A percentile compares a stretch with the other conserved stretches of the same genome.
Conservation (phyloP, 2,888 invertebrate genomes). For the Unio delphinus region DNA sequence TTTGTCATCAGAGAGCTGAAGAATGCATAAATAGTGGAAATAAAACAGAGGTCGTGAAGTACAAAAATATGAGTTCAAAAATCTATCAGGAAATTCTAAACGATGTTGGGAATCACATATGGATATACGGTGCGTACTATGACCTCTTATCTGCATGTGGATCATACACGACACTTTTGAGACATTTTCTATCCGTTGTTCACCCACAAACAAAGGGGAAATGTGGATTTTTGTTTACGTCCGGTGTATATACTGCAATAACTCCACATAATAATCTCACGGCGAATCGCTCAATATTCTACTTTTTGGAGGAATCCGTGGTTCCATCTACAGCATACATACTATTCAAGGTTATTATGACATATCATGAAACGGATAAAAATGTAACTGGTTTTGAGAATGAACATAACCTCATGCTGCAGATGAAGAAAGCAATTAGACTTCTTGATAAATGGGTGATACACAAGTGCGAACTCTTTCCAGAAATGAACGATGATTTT, state of each 20-base stretch:
- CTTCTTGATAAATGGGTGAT: too few species aligned
- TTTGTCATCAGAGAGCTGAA: constrained; percentile 7
- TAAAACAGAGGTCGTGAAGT: not conserved
- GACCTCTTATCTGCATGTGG: constrained; percentile 4
- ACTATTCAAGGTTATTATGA: constrained; percentile 1
- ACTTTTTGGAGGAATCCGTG: not conserved
- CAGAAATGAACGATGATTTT: too few species aligned
- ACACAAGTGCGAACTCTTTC: too few species aligned
- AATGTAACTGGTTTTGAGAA: too few species aligned
- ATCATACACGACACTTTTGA: not conserved
- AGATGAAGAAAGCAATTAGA: too few species aligned
- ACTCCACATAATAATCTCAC: constrained; percentile 5
- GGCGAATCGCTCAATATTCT: not conserved
- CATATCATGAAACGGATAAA: too few species aligned
- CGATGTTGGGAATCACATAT: not conserved
- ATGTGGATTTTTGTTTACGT: not conserved
- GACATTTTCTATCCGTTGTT: constrained; percentile 6
- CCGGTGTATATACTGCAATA: constrained; percentile 3
- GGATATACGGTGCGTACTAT: constrained; percentile 9
- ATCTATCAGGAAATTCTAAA: too few species aligned
- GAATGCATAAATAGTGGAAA: not conserved
- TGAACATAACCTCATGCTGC: too few species aligned
- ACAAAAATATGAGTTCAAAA: not conserved
- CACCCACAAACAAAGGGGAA: not conserved
- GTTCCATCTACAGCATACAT: constrained; percentile 6